Evolutionary conservation across 2,888 invertebrate species (phyloP), one percentile per base, ranked within the genome.

Genomic region (Apamea crenata): DNA sequence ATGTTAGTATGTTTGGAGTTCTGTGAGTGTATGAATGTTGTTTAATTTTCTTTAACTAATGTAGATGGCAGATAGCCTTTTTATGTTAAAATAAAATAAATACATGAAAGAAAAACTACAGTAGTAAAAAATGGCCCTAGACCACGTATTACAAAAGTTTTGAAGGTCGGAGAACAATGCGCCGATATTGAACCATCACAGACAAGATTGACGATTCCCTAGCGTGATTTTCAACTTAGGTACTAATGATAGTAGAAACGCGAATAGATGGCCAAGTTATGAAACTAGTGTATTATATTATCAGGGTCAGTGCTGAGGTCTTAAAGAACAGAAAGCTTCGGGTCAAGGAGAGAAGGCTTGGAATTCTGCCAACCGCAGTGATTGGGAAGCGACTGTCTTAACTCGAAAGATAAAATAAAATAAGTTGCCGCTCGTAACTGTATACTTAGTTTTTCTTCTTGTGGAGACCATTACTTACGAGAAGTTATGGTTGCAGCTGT

Each of bases 341-440:
- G 94, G 94, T 94, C 94, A 95, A 94, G 95, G 94, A 90, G 89
- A 91, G 77, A 83, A 87, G 77, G 88, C 81, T 91, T 94, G 94
- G 93, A 89, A 87, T 82, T 83, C 78, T 89, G 94, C 94, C 94
- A 93, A 77, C 68, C 71, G 63, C 47, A 69, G 53, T 69, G 78
- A 76, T 78, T 74, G 85, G 72, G 78, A 74, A 66, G 73, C 70
- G 40, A 56, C 69, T 12, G 69, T 61, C 74, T 74, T 68, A 74
- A 63, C 40, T 88, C 67, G 66, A 21, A 67, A 81, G 71, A 83
- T 82, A 69, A 65, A 80, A 82, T 68, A 78, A 81, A 80, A 82
- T 68, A 78, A 81, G 70, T 78, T 80, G 18, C 29, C 40, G 40
- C 18, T 68, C 14, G n/a, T 73, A 25, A 56, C 53, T 56, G 8